Conservation (phyloP, 2,888 invertebrate genomes). For the Diaprepes abbreviatus region DNA sequence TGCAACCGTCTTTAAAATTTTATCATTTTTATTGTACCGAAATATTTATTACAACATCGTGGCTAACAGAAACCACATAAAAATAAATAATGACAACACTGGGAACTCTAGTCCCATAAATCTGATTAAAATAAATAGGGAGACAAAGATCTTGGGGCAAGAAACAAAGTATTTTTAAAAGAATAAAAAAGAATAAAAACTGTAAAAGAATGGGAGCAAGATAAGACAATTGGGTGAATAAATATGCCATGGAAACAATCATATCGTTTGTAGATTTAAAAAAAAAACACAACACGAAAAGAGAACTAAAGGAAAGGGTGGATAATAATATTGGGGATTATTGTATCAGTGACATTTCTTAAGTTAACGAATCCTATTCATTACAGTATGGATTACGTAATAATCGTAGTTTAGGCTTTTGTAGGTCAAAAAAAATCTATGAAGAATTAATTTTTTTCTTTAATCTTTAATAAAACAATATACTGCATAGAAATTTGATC, state of each 20-base stretch:
- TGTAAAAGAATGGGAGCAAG: slow-evolving; percentile 8
- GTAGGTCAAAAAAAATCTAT: no score
- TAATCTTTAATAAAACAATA: no score
- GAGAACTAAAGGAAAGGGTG: no score
- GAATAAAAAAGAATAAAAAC: slow-evolving; percentile 11
- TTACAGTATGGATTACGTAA: no score
- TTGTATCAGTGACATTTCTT: no score
- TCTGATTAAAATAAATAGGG: slow-evolving; percentile 44
- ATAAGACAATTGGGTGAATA: slow-evolving; percentile 20
- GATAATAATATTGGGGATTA: no score
- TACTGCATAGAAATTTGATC: no score
- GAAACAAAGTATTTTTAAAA: slow-evolving; percentile 31
- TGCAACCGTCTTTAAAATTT: slow-evolving; percentile 30
- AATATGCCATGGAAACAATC: slow-evolving; percentile 13
- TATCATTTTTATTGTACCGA: slow-evolving; percentile 29
- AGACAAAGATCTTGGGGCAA: slow-evolving; percentile 37
- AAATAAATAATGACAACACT: slow-evolving; percentile 40
- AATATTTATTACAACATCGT: slow-evolving; percentile 29
- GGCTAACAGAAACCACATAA: slow-evolving; percentile 35
- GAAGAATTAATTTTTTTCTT: no score
- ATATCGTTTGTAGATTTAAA: slow-evolving; percentile 5
- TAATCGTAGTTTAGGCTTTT: no score
- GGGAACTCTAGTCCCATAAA: slow-evolving; percentile 39
- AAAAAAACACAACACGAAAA: no score
- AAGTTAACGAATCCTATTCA: no score